Evolutionary conservation across 2,797 vertebrate genomes (phyloP).

Genomic region (Poecile montanus): DNA sequence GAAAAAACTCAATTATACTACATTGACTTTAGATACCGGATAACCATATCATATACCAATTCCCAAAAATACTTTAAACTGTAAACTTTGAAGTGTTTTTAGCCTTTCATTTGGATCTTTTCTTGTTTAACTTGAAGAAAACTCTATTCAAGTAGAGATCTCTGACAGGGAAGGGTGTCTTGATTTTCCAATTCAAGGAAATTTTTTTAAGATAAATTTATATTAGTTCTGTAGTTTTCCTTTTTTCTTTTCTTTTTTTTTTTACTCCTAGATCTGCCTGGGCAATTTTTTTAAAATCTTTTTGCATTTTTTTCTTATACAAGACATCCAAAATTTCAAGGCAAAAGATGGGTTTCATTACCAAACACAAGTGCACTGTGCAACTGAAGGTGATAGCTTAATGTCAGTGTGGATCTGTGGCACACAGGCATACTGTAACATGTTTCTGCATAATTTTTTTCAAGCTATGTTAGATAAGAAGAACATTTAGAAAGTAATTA

Average conservation of each 20-base stretch:
- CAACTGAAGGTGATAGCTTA: not conserved
- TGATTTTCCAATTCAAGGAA: not conserved
- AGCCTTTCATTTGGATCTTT: not conserved
- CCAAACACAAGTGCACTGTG: not conserved
- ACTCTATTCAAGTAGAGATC: not conserved
- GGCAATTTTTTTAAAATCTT: not conserved
- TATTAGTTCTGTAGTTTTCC: not conserved
- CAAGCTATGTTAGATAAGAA: conserved; percentile 16
- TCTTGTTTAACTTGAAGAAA: not conserved
- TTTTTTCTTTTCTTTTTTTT: not conserved
- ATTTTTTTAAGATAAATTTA: not conserved
- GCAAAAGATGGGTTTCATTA: not conserved
- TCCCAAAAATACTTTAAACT: not conserved
- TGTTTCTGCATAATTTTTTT: not conserved
- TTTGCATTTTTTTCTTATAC: not conserved
- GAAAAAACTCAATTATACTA: not conserved
- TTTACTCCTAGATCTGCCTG: not conserved
- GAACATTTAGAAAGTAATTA: conserved; percentile 20
- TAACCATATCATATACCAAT: not conserved
- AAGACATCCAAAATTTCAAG: not conserved
- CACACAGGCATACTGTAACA: not conserved
- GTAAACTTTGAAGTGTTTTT: not conserved
- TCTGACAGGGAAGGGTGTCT: not conserved
- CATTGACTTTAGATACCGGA: not conserved
- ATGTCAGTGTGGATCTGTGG: not conserved